Evolutionary conservation across 2,797 vertebrate species (phyloP).

Genomic region (Lacerta agilis): DNA sequence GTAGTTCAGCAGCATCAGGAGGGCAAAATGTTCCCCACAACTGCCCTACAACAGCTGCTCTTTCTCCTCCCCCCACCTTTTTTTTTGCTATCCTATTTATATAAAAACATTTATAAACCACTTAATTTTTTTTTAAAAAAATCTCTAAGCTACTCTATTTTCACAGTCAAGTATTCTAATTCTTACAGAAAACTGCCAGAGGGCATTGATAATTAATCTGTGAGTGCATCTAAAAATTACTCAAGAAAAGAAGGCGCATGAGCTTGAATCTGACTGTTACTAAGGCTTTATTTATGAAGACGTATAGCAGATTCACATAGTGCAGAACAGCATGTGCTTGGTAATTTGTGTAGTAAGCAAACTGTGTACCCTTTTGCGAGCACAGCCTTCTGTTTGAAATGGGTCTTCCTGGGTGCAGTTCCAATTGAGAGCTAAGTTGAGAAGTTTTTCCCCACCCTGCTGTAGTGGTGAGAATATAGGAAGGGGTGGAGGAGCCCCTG

Average conservation of each 20-base stretch:
- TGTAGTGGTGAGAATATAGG: not conserved
- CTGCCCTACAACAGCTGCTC: not conserved
- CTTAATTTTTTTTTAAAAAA: no score
- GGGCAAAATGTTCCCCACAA: no score
- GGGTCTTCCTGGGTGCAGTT: not conserved
- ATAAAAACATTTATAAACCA: no score
- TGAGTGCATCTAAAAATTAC: constrained; percentile 2
- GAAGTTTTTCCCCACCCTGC: not conserved
- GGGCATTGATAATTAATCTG: constrained; percentile 20
- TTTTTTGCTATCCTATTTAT: not conserved
- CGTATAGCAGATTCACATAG: not conserved
- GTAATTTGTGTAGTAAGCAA: not conserved
- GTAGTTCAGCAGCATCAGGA: no score
- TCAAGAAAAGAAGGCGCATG: not conserved
- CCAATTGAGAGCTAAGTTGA: no score
- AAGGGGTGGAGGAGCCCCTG: not conserved
- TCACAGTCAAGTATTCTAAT: constrained; percentile 8
- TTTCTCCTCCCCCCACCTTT: not conserved
- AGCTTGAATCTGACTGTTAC: constrained; percentile 5
- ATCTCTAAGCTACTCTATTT: not conserved
- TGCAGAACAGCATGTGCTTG: not conserved
- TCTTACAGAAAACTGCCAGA: constrained; percentile 11
- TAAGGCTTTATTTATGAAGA: constrained; percentile 16
- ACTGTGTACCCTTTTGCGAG: not conserved
- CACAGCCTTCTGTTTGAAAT: not conserved